Evolutionary conservation across 2,888 invertebrate genomes (phyloP), one percentile per base, ranked within the genome.

Genomic region (Xestobium rufovillosum): DNA sequence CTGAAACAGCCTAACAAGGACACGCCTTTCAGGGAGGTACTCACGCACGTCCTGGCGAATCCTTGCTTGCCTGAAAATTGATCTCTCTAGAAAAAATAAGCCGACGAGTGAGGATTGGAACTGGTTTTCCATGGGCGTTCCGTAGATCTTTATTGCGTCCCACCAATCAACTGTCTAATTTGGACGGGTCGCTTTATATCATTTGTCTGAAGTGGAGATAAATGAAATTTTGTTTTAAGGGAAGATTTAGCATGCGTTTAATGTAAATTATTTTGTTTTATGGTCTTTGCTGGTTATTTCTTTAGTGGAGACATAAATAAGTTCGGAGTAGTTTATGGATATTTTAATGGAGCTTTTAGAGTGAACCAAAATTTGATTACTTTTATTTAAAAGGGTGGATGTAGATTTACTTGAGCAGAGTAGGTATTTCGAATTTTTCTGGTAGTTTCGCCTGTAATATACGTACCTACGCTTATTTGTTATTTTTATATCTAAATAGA

Each of bases 201-300:
- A 60, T 63, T 62, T 61, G 59, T 63, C 61, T 57, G 56, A 43
- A 41, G 28, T 19, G 55, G 55, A 60, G 63, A 64, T 63, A 61
- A 63, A 65, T 65, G 62, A 56, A 61, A 61, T 63, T 64, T 61
- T 60, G 62, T 63, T 65, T 64, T 61, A 57, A 55, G 57, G 54
- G 53, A 53, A 62, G 62, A 62, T 63, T 64, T 63, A 63, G 59
- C 58, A 60, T 60, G 60, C 61, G 59, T 57, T 61, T 61, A 61
- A 63, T 64, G 60, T 61, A 60, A 61, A 62, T 62, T 60, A 62
- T 63, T 62, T 56, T 57, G 51, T 49, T 61, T 62, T 62, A 61
- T 57, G 57, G 49, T 49, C 52, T 34, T 31, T 38, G 37, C 36
- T 31, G 25, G 27, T 34, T 33, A 38, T 36, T 41, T 39, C 45